Evolutionary conservation across 37 sponge, comb jelly and placozoan species (phyloP), one percentile per base, ranked within the genome.

Genomic region (Haliclona indistincta): DNA sequence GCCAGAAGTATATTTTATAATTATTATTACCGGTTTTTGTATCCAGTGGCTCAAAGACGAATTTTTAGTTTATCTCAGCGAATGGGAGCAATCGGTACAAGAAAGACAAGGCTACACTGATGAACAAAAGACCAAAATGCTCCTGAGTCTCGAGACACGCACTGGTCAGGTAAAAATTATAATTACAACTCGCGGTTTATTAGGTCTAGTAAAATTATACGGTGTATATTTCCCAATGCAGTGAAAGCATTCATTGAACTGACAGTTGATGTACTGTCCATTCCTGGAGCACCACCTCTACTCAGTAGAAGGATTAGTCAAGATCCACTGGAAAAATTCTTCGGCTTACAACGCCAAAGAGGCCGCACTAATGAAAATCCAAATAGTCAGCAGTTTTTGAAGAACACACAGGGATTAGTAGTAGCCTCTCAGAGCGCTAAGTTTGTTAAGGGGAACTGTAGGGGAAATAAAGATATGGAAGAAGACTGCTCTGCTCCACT

Each of bases 291-390:
- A 29, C 49, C 49, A 37, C 53, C 39, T 29, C 20, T 71, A 20
- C 54, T 71, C 13, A 71, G 40, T 33, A 40, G 53, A 52, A 53
- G 72, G 17, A 40, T 71, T 33, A 36, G 58, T n/a, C 74, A 73
- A 73, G 74, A 73, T 38, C 58, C 74, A n/a, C n/a, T 73, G 32
- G 74, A 73, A 40, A 41, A 39, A 29, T 73, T 56, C 58, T 73
- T 73, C 56, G 74, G 74, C 33, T 39, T 35, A 4, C 74, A 73
- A 73, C 54, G 74, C 32, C 35, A 43, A 23, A 54, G 74, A 34
- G 56, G 56, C 34, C 56, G 42, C 58, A 30, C 43, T n/a, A 73
- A 73, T 43, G 25, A 39, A 56, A 73, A 60, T 32, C 62, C 62
- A 29, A 60, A 60, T 60, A 32, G 32, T 32, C 33, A 60, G 32